phyloP scores from a whole-genome alignment of 2,797 vertebrate species.

The Lemur catta region DNA sequence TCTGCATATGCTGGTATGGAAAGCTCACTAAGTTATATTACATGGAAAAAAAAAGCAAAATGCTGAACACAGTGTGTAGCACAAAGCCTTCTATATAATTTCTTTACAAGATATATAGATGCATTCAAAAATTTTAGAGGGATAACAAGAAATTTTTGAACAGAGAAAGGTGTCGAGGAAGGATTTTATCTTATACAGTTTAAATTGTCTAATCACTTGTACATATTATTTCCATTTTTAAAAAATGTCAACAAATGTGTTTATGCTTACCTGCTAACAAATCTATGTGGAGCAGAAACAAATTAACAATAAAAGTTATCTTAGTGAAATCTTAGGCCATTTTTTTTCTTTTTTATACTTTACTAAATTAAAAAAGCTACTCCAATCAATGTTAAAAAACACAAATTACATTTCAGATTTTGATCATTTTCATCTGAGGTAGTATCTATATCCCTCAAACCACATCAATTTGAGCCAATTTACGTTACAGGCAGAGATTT shows the following conservation, averaged over 20 bases:
- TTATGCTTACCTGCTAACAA: slow-evolving; percentile 27
- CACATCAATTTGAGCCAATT: background rate
- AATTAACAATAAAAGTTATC: slow-evolving; percentile 34
- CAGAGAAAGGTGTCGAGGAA: background rate
- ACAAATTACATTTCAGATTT: slow-evolving; percentile 32
- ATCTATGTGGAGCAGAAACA: slow-evolving; percentile 23
- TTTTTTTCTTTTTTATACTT: background rate
- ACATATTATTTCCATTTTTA: background rate
- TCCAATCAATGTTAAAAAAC: slow-evolving; percentile 37
- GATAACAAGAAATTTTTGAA: background rate
- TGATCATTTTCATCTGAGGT: background rate
- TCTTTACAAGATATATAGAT: background rate
- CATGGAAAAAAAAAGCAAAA: background rate
- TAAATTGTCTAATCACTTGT: slow-evolving; percentile 14
- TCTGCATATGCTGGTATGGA: background rate
- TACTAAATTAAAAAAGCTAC: background rate
- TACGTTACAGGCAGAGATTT: background rate
- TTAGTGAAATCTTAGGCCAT: background rate
- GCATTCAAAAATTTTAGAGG: background rate
- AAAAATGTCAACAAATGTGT: slow-evolving; percentile 1
- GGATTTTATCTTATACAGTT: slow-evolving; percentile 18
- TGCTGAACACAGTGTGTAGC: background rate
- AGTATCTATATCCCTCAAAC: background rate
- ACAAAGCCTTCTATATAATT: slow-evolving; percentile 3
- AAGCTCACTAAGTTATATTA: background rate